Conservation (phyloP, 2,113 vertebrate species). For the Poeciliopsis occidentalis region DNA sequence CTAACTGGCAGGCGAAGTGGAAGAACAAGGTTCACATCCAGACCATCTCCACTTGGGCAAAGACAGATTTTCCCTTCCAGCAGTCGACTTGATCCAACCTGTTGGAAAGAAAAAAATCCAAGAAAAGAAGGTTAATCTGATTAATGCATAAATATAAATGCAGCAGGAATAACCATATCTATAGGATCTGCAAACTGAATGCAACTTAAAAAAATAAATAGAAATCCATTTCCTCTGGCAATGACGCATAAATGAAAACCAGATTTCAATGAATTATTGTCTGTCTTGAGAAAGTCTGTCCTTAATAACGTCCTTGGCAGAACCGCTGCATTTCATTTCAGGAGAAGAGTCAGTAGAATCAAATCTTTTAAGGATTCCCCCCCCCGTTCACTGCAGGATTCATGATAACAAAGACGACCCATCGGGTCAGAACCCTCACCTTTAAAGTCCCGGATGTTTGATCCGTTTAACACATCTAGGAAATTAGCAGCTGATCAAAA, state of each 20-base stretch:
- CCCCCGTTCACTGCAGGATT: constrained; percentile 16
- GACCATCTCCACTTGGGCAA: constrained; percentile 34
- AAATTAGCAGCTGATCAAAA: not conserved
- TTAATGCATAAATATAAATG: not conserved
- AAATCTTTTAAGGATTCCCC: constrained; percentile 30
- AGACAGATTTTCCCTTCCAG: constrained; percentile 30
- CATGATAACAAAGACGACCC: constrained; percentile 5
- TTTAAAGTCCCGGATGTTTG: not conserved
- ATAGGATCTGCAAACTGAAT: constrained; percentile 8
- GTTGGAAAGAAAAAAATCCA: not conserved
- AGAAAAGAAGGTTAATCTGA: not conserved
- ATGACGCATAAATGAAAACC: constrained; percentile 61
- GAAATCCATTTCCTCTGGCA: constrained; percentile 45
- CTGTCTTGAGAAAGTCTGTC: constrained; percentile 41
- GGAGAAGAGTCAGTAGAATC: constrained; percentile 16
- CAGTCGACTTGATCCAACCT: constrained; percentile 41
- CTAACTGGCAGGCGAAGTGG: constrained; percentile 32
- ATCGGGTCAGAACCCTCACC: not conserved
- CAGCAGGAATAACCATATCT: constrained; percentile 6
- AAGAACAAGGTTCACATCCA: constrained; percentile 44
- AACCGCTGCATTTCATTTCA: constrained; percentile 32
- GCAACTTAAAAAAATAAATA: constrained; percentile 26
- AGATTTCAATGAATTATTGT: constrained; percentile 52
- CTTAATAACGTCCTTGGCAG: constrained; percentile 64
- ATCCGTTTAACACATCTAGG: not conserved